A percentile compares a stretch with the other conserved stretches of the same genome.
These are phyloP conservation scores for Pampusana beccarii DNA, from an alignment of 2,113 vertebrate species.

Conservation along the genomic window DNA sequence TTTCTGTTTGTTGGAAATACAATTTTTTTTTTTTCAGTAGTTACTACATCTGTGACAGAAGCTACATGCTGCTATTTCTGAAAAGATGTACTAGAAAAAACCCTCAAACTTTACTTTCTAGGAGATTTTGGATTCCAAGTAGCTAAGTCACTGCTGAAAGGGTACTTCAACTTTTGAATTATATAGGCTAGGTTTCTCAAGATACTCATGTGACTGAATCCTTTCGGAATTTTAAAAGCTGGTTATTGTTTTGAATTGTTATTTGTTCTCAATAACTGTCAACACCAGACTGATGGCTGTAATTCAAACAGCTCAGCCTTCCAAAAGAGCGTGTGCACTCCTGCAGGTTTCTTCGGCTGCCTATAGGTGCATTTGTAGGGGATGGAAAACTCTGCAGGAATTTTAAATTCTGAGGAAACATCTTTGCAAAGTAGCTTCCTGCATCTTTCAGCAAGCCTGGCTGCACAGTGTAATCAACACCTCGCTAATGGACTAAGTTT, in stretches of 20 bases:
- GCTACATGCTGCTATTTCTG: background rate
- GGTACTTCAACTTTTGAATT: background rate
- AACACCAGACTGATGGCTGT: background rate
- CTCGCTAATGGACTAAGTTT: background rate
- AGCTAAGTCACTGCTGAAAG: background rate
- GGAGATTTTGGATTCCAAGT: background rate
- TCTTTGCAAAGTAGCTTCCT: constrained; percentile 7
- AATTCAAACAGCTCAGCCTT: background rate
- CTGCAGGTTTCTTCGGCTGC: background rate
- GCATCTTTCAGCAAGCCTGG: background rate
- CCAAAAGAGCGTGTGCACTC: background rate
- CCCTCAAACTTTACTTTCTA: background rate
- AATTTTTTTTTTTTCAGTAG: background rate
- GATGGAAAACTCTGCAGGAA: background rate
- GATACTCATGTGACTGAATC: background rate
- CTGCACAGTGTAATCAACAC: background rate
- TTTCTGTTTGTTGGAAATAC: background rate
- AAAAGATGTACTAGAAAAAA: background rate
- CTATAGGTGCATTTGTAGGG: background rate
- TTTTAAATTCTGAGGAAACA: background rate
- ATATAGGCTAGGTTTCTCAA: background rate
- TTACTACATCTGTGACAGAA: background rate
- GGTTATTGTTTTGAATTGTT: background rate
- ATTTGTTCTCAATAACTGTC: background rate
- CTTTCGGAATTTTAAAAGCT: background rate